These are phyloP conservation scores for Colletes gigas DNA, from an alignment of 1,140 invertebrate species.

Conservation along the genomic window DNA sequence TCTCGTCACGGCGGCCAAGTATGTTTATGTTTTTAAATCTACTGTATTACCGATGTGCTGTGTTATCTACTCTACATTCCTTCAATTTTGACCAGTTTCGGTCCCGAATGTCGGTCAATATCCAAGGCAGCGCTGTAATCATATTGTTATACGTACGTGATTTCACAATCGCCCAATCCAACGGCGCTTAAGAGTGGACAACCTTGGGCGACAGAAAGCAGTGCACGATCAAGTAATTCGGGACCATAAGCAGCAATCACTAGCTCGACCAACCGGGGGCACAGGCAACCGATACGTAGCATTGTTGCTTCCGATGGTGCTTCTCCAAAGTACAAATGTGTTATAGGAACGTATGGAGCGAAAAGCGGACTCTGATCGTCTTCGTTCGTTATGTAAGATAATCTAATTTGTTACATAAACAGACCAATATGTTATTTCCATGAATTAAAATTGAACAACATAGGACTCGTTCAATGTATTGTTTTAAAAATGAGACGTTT, in stretches of 20 bases:
- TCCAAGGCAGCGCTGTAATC: not conserved
- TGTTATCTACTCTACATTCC: too few relatives aligned
- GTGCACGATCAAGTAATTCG: slow-evolving; percentile 67
- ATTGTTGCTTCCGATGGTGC: slow-evolving; percentile 67
- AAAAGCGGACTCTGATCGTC: slow-evolving; percentile 72
- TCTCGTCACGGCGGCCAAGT: too few relatives aligned
- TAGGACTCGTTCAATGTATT: too few relatives aligned
- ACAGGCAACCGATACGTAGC: slow-evolving; percentile 65
- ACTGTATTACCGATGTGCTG: too few relatives aligned
- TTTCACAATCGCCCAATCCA: slow-evolving; percentile 77
- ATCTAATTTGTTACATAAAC: slow-evolving; percentile 53
- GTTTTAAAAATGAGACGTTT: not conserved
- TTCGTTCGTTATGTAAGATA: slow-evolving; percentile 72
- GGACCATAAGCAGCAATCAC: slow-evolving; percentile 73
- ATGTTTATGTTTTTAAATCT: too few relatives aligned
- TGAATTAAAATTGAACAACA: not conserved
- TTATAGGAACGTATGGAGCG: slow-evolving; percentile 70
- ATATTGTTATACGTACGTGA: slow-evolving; percentile 68
- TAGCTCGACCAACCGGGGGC: slow-evolving; percentile 73
- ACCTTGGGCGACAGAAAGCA: slow-evolving; percentile 67
- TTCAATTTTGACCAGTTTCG: too few relatives aligned
- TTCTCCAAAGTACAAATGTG: slow-evolving; percentile 77
- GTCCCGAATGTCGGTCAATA: too few relatives aligned
- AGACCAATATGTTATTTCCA: not conserved
- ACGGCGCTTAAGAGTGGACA: slow-evolving; percentile 73